Percentiles rank a stretch among this genome's conserved stretches.
Evolutionary conservation across 2,797 vertebrate genomes (phyloP).

Genomic region (Tachyglossus aculeatus): DNA sequence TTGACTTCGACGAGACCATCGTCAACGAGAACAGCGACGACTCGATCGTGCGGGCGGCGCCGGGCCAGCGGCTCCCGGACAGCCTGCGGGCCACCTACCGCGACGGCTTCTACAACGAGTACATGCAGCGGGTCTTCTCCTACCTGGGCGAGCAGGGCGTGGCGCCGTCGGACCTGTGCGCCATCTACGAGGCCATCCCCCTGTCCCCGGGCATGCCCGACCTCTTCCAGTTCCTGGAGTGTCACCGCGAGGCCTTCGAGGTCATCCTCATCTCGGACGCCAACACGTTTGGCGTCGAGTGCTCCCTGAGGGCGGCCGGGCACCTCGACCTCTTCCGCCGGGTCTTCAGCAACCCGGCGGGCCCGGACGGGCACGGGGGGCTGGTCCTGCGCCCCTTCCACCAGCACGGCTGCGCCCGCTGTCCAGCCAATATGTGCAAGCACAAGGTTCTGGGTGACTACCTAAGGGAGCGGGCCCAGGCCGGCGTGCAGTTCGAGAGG

Average conservation of each 20-base stretch:
- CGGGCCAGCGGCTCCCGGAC: slow-evolving; percentile 82
- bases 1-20: slow-evolving; percentile 96
- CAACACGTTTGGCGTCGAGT: slow-evolving; percentile 91
- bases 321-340: slow-evolving; percentile 83
- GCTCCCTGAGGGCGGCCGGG: slow-evolving; percentile 81
- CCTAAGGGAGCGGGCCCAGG: slow-evolving; percentile 81
- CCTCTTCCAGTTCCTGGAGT: slow-evolving; percentile 88
- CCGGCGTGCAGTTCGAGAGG: slow-evolving; percentile 84
- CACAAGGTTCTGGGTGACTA: slow-evolving; percentile 87
- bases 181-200: slow-evolving; percentile 86
- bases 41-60: slow-evolving; percentile 81
- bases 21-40: slow-evolving; percentile 95
- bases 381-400: slow-evolving; percentile 90
- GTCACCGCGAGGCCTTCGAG: slow-evolving; percentile 85
- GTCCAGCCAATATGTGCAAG: slow-evolving; percentile 96
- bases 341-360: slow-evolving; percentile 89
- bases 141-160: slow-evolving; percentile 90
- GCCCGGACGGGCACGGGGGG: slow-evolving; percentile 84
- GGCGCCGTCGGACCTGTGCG: slow-evolving; percentile 80
- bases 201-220: slow-evolving; percentile 86
- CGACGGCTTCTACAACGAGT: slow-evolving; percentile 88
- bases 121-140: slow-evolving; percentile 89
- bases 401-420: slow-evolving; percentile 86
- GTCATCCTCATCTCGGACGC: slow-evolving; percentile 91
- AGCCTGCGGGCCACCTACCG: slow-evolving; percentile 85